These are phyloP conservation scores for Laothoe populi DNA, from an alignment of 2,888 invertebrate species.

Conservation along the genomic window DNA sequence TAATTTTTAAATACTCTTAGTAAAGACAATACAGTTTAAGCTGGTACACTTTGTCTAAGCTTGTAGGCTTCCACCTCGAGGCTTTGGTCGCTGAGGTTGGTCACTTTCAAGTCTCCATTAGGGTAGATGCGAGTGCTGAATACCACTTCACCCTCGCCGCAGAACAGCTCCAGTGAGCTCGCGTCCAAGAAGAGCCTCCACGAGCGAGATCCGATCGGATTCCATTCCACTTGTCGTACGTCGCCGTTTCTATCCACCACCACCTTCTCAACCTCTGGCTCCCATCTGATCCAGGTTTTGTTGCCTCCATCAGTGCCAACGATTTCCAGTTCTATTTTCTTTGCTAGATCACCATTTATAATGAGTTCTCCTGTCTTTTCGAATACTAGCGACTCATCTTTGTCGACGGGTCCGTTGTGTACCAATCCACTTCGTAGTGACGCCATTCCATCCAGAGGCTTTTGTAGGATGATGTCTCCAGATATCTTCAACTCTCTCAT, in stretches of 20 bases:
- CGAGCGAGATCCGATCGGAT: conserved; percentile 49
- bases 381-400: conserved; percentile 48
- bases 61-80: conserved; percentile 60
- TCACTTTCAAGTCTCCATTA: conserved; percentile 66
- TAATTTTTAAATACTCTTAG: not conserved
- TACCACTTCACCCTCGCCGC: conserved; percentile 77
- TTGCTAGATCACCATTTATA: conserved; percentile 53
- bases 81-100: conserved; percentile 60
- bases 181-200: conserved; percentile 74
- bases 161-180: conserved; percentile 75
- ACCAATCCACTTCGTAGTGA: conserved; percentile 53
- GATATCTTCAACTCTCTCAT: conserved; percentile 64
- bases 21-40: not conserved
- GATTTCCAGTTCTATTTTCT: conserved; percentile 57
- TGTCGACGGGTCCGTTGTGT: conserved; percentile 47
- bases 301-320: conserved; percentile 64
- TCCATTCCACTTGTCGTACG: conserved; percentile 71
- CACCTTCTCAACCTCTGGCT: conserved; percentile 59
- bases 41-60: conserved; percentile 62
- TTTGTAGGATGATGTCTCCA: conserved; percentile 63
- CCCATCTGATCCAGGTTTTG: conserved; percentile 57
- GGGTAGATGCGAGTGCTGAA: conserved; percentile 73
- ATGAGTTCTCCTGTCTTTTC: conserved; percentile 66
- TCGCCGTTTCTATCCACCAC: conserved; percentile 65
- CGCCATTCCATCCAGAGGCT: conserved; percentile 61